These are phyloP conservation scores for Cyrtodaria siliqua DNA, from an alignment of 2,888 invertebrate species.

Conservation along the genomic window DNA sequence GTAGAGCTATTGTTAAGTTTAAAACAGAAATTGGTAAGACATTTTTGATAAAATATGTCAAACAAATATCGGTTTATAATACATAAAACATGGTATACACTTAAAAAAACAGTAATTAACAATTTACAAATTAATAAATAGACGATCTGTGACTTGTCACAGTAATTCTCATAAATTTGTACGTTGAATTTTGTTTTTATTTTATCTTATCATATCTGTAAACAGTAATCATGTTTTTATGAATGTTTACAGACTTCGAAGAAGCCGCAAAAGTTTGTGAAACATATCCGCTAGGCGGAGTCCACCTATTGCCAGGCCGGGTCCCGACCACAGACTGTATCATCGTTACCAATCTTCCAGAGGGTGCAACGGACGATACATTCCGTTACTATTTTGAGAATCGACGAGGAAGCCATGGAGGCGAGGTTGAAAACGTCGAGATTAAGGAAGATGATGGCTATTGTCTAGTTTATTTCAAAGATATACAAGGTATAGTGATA, in stretches of 20 bases:
- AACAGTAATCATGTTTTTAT: no score
- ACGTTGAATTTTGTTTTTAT: no score
- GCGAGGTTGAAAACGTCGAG: constrained; percentile 35
- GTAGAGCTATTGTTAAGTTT: constrained; percentile 17
- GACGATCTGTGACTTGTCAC: no score
- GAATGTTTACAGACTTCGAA: constrained; percentile 43
- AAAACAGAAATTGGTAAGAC: constrained; percentile 12
- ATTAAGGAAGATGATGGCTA: constrained; percentile 26
- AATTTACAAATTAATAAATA: no score
- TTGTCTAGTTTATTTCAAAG: constrained; percentile 42
- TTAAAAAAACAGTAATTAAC: no score
- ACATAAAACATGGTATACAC: no score
- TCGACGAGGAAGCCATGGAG: constrained; percentile 40
- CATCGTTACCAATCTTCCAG: constrained; percentile 26
- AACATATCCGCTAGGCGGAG: constrained; percentile 31
- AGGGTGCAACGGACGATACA: constrained; percentile 31
- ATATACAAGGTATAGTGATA: constrained; percentile 46
- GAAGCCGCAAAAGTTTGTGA: constrained; percentile 23
- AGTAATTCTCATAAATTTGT: no score
- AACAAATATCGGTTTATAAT: no score
- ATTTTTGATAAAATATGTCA: no score
- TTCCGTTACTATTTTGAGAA: constrained; percentile 56
- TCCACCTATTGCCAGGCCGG: constrained; percentile 20
- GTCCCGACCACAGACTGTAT: constrained; percentile 36
- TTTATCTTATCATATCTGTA: no score